Percentiles rank a stretch among this genome's conserved stretches.
Conservation (phyloP, 1,140 invertebrate genomes). For the Lanistes nyassanus region DNA sequence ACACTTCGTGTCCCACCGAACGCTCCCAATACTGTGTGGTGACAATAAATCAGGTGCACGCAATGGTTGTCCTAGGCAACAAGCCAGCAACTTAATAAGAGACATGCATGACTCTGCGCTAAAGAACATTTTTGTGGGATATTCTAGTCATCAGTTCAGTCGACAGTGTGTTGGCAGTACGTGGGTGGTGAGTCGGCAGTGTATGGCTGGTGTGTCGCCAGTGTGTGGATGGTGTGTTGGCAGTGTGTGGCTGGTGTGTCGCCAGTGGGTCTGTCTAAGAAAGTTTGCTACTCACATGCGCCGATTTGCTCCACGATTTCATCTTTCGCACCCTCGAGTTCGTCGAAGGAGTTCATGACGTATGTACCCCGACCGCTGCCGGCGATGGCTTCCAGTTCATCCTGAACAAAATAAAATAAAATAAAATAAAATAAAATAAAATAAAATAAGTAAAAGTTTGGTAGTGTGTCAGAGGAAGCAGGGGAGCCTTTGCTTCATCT, state of each 20-base stretch:
- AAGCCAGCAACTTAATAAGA: too few species aligned
- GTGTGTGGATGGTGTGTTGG: not conserved
- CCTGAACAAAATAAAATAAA: slow-evolving; percentile 29
- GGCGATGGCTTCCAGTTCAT: slow-evolving; percentile 42
- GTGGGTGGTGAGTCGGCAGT: not conserved
- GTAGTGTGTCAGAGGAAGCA: too few species aligned
- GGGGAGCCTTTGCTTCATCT: too few species aligned
- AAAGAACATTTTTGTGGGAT: too few species aligned
- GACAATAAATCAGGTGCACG: too few species aligned
- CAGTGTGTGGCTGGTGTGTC: not conserved
- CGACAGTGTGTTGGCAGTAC: not conserved
- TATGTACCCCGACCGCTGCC: slow-evolving; percentile 29
- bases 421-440: not conserved
- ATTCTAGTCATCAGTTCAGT: too few species aligned
- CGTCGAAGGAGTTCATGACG: slow-evolving; percentile 33
- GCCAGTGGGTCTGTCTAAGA: not conserved
- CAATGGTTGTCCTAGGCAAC: too few species aligned
- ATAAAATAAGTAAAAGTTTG: not conserved
- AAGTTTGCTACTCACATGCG: slow-evolving; percentile 35
- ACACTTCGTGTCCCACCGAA: too few species aligned
- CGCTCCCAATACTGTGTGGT: too few species aligned
- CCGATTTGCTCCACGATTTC: slow-evolving; percentile 38
- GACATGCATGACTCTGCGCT: too few species aligned
- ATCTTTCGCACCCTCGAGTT: slow-evolving; percentile 29
- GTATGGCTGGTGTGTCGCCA: not conserved